Evolutionary conservation across 1,140 invertebrate species (phyloP).

Genomic region (Callitettix versicolor): DNA sequence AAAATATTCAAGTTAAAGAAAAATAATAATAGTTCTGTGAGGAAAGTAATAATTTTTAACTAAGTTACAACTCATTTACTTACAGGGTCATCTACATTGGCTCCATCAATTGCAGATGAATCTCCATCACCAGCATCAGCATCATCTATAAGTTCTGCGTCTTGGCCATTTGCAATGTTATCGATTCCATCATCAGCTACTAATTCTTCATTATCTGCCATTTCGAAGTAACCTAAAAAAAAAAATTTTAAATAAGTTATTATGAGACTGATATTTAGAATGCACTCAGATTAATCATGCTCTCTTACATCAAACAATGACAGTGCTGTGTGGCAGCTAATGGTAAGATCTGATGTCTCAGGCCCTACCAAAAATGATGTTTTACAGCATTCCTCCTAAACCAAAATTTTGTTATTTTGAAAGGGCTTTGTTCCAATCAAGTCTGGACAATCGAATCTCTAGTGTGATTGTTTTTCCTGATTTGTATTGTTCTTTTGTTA

Average conservation of each 20-base stretch:
- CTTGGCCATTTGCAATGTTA: constrained; percentile 20
- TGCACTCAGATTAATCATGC: neutral
- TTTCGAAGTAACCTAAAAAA: constrained; percentile 3
- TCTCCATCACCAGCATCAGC: constrained; percentile 20
- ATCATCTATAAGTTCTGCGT: constrained; percentile 21
- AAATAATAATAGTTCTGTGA: no score
- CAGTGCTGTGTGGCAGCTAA: constrained; percentile 97
- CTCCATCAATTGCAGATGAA: constrained; percentile 17
- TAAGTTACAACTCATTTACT: no score
- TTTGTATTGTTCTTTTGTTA: no score
- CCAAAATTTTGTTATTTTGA: no score
- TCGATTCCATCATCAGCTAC: constrained; percentile 19
- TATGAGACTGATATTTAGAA: neutral
- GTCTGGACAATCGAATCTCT: no score
- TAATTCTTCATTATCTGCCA: constrained; percentile 24
- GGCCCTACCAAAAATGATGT: no score
- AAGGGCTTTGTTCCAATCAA: no score
- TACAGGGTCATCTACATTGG: constrained; percentile 26
- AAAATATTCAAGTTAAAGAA: no score
- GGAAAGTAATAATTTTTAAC: no score
- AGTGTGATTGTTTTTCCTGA: no score
- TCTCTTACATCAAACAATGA: neutral
- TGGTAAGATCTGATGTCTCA: constrained; percentile 99
- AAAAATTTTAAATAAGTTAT: neutral
- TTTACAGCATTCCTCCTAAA: constrained; percentile 8